Percentiles rank a stretch among this genome's conserved stretches.
Evolutionary conservation across 2,797 vertebrate genomes (phyloP).

Genomic region (Xiphorhynchus erythropygius): DNA sequence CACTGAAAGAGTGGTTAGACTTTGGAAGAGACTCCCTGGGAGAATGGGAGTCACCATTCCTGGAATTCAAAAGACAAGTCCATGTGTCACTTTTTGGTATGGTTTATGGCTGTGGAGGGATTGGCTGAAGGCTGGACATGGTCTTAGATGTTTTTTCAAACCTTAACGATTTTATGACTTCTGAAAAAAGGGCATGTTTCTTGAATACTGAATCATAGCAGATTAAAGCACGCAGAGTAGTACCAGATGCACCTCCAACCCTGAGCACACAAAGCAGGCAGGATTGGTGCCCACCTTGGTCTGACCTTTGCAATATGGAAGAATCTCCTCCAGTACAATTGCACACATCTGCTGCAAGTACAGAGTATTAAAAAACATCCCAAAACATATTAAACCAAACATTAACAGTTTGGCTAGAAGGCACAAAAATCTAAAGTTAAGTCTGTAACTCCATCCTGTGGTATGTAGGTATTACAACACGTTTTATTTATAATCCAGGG

Average conservation of each 20-base stretch:
- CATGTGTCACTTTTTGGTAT: not conserved
- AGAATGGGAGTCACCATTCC: not conserved
- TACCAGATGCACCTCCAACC: not conserved
- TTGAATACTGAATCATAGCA: rapidly evolving
- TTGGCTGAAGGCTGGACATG: not conserved
- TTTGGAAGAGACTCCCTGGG: not conserved
- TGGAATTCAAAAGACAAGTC: not conserved
- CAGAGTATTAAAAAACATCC: rapidly evolving
- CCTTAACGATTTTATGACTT: not conserved
- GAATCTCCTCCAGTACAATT: not conserved
- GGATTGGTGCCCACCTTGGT: not conserved
- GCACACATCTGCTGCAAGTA: not conserved
- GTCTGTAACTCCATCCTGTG: conserved; percentile 76
- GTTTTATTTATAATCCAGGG: not conserved
- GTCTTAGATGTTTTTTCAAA: not conserved
- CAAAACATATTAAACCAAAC: not conserved
- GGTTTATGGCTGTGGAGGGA: not conserved
- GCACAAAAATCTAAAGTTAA: conserved; percentile 42
- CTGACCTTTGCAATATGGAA: not conserved
- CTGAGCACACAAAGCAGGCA: not conserved
- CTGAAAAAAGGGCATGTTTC: rapidly evolving
- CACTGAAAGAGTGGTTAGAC: not conserved
- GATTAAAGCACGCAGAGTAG: rapidly evolving
- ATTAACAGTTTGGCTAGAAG: not conserved
- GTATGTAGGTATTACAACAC: conserved; percentile 48